Conservation (phyloP, 2,797 vertebrate species). For the Centropyge bicolor region DNA sequence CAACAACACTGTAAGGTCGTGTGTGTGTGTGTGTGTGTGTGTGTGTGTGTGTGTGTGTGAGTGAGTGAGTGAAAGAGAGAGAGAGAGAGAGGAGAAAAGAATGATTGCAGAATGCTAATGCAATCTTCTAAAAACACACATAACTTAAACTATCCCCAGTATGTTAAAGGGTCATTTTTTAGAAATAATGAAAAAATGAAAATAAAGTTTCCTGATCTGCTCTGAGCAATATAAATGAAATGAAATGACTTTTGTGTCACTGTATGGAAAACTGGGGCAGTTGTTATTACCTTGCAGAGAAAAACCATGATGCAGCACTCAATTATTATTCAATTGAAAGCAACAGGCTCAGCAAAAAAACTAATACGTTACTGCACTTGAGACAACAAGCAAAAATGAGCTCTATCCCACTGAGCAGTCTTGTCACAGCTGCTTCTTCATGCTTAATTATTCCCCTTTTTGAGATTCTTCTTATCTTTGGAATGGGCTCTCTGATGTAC, state of each 20-base stretch:
- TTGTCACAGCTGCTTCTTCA: neutral
- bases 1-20: conserved; percentile 17
- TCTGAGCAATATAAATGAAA: neutral
- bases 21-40: conserved; percentile 14
- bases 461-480: neutral
- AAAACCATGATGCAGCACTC: neutral
- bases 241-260: neutral
- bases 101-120: conserved; percentile 19
- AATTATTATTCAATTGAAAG: neutral
- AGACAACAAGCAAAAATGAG: neutral
- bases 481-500: neutral
- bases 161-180: neutral
- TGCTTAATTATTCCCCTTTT: neutral
- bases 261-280: neutral
- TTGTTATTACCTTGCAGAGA: neutral
- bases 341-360: conserved; percentile 1
- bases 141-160: neutral
- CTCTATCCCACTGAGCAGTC: neutral
- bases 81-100: neutral
- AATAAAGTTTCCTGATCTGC: neutral
- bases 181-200: neutral
- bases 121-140: neutral
- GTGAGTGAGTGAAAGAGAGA: neutral
- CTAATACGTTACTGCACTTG: neutral
- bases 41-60: conserved; percentile 12